phyloP scores from a whole-genome alignment of 2,113 vertebrate genomes.

The Megaceryle torquata region DNA sequence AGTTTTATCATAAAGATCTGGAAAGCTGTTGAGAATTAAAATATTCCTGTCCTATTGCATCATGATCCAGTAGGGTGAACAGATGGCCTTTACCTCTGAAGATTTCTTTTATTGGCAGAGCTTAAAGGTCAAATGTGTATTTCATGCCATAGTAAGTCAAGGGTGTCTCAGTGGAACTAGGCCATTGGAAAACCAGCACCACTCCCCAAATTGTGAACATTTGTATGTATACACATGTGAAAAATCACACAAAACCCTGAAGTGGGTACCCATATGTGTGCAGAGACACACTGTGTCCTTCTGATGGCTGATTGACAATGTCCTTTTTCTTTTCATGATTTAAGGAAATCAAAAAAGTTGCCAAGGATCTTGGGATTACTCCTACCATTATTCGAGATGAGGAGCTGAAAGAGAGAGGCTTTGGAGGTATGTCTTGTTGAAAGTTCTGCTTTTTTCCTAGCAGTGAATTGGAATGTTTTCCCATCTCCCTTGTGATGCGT shows the following conservation, averaged over 20 bases:
- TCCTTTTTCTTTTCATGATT: constrained; percentile 37
- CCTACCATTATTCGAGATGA: constrained; percentile 90
- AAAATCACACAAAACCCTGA: not conserved
- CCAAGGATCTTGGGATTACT: constrained; percentile 85
- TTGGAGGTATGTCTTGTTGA: constrained; percentile 84
- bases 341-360: constrained; percentile 93
- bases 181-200: not conserved
- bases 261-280: not conserved
- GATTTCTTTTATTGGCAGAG: not conserved
- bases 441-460: not conserved
- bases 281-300: not conserved
- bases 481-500: not conserved
- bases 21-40: not conserved
- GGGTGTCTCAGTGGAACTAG: not conserved
- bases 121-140: constrained; percentile 22
- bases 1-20: not conserved
- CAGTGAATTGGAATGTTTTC: not conserved
- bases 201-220: not conserved
- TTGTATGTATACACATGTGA: not conserved
- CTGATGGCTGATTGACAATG: not conserved
- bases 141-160: not conserved
- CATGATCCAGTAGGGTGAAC: not conserved
- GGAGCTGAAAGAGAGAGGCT: constrained; percentile 89
- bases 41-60: not conserved
- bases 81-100: constrained; percentile 23